These are phyloP conservation scores for Ochlodes sylvanus DNA, from an alignment of 2,888 invertebrate genomes.

Conservation along the genomic window DNA sequence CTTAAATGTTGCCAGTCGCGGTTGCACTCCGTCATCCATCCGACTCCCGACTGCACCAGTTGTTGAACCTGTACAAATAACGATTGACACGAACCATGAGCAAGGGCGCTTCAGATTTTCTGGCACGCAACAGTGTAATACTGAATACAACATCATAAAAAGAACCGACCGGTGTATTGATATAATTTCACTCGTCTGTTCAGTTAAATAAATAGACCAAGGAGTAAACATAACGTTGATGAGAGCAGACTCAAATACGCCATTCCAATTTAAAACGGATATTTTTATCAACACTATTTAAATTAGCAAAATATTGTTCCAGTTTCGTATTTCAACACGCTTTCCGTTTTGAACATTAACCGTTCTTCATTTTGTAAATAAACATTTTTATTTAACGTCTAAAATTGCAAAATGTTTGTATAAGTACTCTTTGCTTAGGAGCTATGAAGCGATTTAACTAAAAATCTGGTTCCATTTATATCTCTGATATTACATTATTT, in stretches of 20 bases:
- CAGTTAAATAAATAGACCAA: slow-evolving; percentile 24
- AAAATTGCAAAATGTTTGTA: not conserved
- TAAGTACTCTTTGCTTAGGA: not conserved
- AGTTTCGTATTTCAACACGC: slow-evolving; percentile 30
- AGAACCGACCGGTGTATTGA: slow-evolving; percentile 10
- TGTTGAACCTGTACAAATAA: too few species aligned
- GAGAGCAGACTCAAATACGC: slow-evolving; percentile 30
- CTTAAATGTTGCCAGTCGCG: too few species aligned
- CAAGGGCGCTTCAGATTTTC: not conserved
- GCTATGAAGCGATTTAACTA: not conserved
- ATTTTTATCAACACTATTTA: slow-evolving; percentile 31
- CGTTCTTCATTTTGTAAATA: slow-evolving; percentile 18
- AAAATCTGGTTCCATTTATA: too few species aligned
- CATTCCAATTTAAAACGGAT: slow-evolving; percentile 16
- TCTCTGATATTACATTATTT: too few species aligned
- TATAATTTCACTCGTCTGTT: slow-evolving; percentile 12
- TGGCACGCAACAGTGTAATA: not conserved
- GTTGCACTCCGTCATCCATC: too few species aligned
- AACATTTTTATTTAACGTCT: not conserved
- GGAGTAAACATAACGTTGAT: slow-evolving; percentile 27
- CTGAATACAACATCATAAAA: slow-evolving; percentile 8
- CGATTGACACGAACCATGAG: too few species aligned
- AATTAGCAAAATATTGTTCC: slow-evolving; percentile 29
- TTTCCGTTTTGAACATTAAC: slow-evolving; percentile 27
- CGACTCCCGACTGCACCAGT: too few species aligned